Conservation (phyloP, 1,140 invertebrate species). For the Eubasilissa regina region DNA sequence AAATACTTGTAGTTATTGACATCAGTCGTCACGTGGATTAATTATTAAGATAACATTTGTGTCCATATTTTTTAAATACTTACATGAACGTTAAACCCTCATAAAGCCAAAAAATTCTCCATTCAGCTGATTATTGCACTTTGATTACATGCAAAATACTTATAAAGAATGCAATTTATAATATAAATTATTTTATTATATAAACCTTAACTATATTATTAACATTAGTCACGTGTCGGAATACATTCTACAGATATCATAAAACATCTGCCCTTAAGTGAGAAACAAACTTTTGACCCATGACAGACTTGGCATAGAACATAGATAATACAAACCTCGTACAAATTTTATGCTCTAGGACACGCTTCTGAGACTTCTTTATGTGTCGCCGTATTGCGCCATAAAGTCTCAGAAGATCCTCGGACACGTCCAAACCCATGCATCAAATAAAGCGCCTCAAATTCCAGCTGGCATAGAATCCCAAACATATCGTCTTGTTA, state of each 20-base stretch:
- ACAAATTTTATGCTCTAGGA: conserved; percentile 24
- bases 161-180: too few relatives aligned
- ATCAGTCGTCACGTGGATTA: too few relatives aligned
- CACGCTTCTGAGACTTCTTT: conserved; percentile 10
- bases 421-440: conserved; percentile 15
- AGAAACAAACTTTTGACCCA: background rate
- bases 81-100: too few relatives aligned
- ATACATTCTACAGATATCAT: background rate
- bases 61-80: too few relatives aligned
- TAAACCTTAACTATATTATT: too few relatives aligned
- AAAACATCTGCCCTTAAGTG: background rate
- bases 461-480: conserved; percentile 49
- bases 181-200: too few relatives aligned
- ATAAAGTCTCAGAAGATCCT: conserved; percentile 17
- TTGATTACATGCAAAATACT: too few relatives aligned
- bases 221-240: too few relatives aligned
- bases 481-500: conserved; percentile 39
- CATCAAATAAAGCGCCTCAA: conserved; percentile 41
- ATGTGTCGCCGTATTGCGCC: conserved; percentile 4
- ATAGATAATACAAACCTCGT: background rate
- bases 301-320: background rate
- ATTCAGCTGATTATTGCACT: too few relatives aligned
- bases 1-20: too few relatives aligned
- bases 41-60: too few relatives aligned
- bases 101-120: too few relatives aligned